Evolutionary conservation across 1,140 invertebrate genomes (phyloP).

Genomic region (Drosophila murphyi): DNA sequence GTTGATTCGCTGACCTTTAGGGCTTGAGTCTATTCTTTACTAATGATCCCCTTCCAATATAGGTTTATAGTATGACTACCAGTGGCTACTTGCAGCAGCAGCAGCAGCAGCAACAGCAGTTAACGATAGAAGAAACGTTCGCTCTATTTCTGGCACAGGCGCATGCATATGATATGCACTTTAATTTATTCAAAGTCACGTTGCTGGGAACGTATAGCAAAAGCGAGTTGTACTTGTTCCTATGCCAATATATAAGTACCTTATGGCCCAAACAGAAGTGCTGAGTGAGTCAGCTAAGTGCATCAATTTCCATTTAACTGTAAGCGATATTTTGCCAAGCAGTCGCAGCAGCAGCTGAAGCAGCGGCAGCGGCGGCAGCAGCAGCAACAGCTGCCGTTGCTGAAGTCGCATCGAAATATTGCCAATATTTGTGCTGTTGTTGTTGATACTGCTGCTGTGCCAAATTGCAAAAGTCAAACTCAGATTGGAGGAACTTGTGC

Average conservation of each 20-base stretch:
- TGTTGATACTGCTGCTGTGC: conserved; percentile 64
- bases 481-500: conserved; percentile 50
- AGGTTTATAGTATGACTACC: conserved; percentile 1
- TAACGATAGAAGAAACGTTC: conserved; percentile 34
- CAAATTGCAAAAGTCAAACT: conserved; percentile 80
- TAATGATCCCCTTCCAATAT: conserved; percentile 44
- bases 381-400: conserved; percentile 5
- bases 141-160: conserved; percentile 61
- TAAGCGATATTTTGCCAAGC: conserved; percentile 79
- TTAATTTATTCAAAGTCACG: conserved; percentile 80
- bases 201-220: conserved; percentile 56
- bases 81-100: conserved; percentile 18
- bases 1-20: conserved; percentile 30
- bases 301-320: conserved; percentile 83
- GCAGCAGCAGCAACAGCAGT: conserved; percentile 7
- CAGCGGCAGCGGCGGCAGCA: too few species aligned
- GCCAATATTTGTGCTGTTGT: conserved; percentile 52
- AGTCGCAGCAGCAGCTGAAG: conserved; percentile 29
- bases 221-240: conserved; percentile 45
- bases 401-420: conserved; percentile 48
- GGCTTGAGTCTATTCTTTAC: conserved; percentile 12
- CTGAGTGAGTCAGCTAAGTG: conserved; percentile 80
- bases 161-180: conserved; percentile 72
- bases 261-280: conserved; percentile 67
- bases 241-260: conserved; percentile 40